A percentile compares a stretch with the other conserved stretches of the same genome.
Evolutionary conservation across 2,113 vertebrate species (phyloP).

Genomic region (Salvelinus namaycush): DNA sequence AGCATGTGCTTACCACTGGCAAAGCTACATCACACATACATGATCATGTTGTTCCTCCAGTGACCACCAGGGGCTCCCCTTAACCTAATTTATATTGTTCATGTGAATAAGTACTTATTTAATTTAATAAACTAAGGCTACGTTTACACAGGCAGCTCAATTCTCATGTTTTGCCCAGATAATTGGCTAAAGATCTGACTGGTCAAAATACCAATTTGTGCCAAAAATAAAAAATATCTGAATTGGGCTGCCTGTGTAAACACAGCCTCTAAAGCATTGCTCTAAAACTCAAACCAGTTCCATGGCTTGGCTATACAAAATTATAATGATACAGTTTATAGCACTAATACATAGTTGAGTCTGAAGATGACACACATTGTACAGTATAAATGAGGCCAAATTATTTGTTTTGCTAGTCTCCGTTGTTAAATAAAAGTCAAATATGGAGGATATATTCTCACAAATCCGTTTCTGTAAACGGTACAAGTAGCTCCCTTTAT

Average conservation of each 20-base stretch:
- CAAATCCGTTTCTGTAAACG: background rate
- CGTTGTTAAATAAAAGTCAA: background rate
- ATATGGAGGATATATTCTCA: too few relatives aligned
- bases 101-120: background rate
- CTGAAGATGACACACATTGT: too few relatives aligned
- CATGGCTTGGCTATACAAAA: too few relatives aligned
- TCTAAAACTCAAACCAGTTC: slow-evolving; percentile 23
- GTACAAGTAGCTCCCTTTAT: background rate
- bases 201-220: slow-evolving; percentile 9
- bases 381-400: too few relatives aligned
- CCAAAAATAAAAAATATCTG: too few relatives aligned
- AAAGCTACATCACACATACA: background rate
- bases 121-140: too few relatives aligned
- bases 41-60: slow-evolving; percentile 32
- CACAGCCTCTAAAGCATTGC: slow-evolving; percentile 24
- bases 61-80: slow-evolving; percentile 64
- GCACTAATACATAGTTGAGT: too few relatives aligned
- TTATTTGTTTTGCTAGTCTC: too few relatives aligned
- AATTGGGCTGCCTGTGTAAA: too few relatives aligned
- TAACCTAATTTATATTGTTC: slow-evolving; percentile 38
- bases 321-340: too few relatives aligned
- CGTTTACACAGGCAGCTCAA: too few relatives aligned
- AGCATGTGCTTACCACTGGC: background rate
- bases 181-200: slow-evolving; percentile 10
- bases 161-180: too few relatives aligned